phyloP scores from a whole-genome alignment of 2,888 invertebrate genomes.

The Cryptocephalus moraei region DNA sequence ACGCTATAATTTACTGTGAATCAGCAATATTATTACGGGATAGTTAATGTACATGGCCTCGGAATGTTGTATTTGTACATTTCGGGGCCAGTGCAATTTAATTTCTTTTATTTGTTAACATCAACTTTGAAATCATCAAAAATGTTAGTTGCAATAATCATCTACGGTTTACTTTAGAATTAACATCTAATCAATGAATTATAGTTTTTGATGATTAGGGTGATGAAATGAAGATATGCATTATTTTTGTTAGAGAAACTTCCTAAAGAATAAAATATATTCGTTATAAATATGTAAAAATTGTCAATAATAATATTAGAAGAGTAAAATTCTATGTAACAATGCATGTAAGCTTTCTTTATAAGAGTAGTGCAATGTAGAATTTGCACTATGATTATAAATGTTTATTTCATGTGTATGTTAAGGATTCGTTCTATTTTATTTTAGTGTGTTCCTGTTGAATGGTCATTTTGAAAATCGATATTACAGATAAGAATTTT shows the following conservation, averaged over 20 bases:
- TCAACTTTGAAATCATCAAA: conserved; percentile 13
- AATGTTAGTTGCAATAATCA: conserved; percentile 3
- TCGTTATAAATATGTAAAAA: conserved; percentile 17
- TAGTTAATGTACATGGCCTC: conserved; percentile 21
- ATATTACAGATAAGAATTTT: too few relatives aligned
- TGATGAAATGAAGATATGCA: background rate
- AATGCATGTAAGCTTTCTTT: conserved; percentile 16
- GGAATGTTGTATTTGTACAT: conserved; percentile 10
- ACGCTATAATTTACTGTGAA: conserved; percentile 5
- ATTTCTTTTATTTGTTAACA: background rate
- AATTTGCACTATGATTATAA: conserved; percentile 7
- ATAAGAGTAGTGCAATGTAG: conserved; percentile 7
- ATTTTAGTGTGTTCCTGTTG: conserved; percentile 15
- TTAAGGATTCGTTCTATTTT: conserved; percentile 12
- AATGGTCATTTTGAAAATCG: background rate
- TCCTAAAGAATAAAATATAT: conserved; percentile 6
- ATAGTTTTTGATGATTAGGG: too few relatives aligned
- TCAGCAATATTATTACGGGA: conserved; percentile 18
- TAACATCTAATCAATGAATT: too few relatives aligned
- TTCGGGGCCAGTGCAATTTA: conserved; percentile 16
- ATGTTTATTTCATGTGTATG: conserved; percentile 18
- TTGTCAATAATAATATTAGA: conserved; percentile 11
- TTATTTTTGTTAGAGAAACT: conserved; percentile 6
- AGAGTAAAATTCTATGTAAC: conserved; percentile 14
- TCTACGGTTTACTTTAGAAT: too few relatives aligned